phyloP scores from a whole-genome alignment of 2,113 vertebrate species.

The Vidua macroura region DNA sequence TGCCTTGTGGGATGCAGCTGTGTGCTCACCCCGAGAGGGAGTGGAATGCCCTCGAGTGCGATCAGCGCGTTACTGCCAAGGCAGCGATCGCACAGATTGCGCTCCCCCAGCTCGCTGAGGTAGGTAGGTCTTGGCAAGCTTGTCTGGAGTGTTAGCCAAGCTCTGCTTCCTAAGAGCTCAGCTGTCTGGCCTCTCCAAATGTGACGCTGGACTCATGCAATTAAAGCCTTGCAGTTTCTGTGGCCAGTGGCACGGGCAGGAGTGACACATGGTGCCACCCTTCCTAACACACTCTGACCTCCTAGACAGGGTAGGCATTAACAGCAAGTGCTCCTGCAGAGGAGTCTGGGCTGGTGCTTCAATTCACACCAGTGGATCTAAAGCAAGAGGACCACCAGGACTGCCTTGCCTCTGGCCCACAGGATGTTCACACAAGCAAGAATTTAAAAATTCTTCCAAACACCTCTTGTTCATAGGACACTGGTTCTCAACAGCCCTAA shows the following conservation, averaged over 20 bases:
- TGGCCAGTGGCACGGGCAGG: background rate
- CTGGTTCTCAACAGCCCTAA: background rate
- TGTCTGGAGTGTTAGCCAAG: background rate
- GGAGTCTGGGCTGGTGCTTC: background rate
- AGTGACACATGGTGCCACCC: fast-evolving
- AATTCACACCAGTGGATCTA: background rate
- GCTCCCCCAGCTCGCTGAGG: background rate
- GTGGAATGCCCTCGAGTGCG: background rate
- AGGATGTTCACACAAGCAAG: background rate
- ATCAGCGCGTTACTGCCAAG: background rate
- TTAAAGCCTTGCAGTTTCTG: background rate
- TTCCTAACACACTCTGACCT: background rate
- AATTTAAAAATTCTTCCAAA: background rate
- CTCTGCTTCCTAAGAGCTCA: background rate
- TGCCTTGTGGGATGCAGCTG: constrained; percentile 15
- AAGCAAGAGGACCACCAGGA: background rate
- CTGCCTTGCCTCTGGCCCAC: background rate
- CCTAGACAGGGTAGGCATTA: background rate
- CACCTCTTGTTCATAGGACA: background rate
- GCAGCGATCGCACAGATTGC: background rate
- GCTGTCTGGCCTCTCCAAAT: background rate
- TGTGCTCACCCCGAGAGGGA: background rate
- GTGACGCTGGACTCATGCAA: background rate
- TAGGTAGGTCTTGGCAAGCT: background rate
- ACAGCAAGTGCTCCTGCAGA: background rate